Base-by-base conservation (phyloP, 1,140 invertebrate genomes). In the Lasioglossum baleicum region DNA sequence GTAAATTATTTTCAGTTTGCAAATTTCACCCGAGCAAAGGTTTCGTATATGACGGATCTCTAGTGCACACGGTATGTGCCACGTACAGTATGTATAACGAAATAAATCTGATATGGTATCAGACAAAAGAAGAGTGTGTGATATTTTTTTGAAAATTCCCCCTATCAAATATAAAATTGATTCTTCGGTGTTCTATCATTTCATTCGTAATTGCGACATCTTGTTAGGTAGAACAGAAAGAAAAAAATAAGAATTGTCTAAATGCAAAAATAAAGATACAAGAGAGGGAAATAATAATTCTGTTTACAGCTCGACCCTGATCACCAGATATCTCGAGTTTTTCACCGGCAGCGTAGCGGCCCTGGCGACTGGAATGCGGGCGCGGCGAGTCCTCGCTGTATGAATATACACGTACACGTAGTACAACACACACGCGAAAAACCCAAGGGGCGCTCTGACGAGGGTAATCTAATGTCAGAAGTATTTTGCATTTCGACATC, bases 291-390 rank as follows among this genome's bases (percentile, higher is more conserved):
- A 63, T 63, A 69, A 26, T 76, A 81, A 72, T 75, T 75, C 75
- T 73, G 75, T 74, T 85, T 86, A 85, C 65, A 22, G 48, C 26
- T 67, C 88, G 87, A 78, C 80, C 89, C 87, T 89, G 88, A 79
- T 87, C 81, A 67, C 80, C 84, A 84, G 88, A 90, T 90, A 89
- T 90, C 87, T 88, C 84, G 84, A 86, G 83, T 90, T 89, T 90
- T 90, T 89, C 88, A 87, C 83, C 79, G 89, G 85, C 88, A 87
- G 86, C 86, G 75, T 80, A 82, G 88, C 92, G 92, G 90, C 91
- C 91, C 92, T 93, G 92, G 90, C 85, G 88, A 82, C 83, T 93
- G 91, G 92, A 93, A 93, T 93, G 92, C 92, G 92, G 92, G 92
- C 91, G 92, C 92, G 92, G 92, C 91, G 90, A 92, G 91, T 91